These are phyloP conservation scores for Drosophila miranda DNA, from an alignment of 1,140 invertebrate genomes.

Conservation along the genomic window DNA sequence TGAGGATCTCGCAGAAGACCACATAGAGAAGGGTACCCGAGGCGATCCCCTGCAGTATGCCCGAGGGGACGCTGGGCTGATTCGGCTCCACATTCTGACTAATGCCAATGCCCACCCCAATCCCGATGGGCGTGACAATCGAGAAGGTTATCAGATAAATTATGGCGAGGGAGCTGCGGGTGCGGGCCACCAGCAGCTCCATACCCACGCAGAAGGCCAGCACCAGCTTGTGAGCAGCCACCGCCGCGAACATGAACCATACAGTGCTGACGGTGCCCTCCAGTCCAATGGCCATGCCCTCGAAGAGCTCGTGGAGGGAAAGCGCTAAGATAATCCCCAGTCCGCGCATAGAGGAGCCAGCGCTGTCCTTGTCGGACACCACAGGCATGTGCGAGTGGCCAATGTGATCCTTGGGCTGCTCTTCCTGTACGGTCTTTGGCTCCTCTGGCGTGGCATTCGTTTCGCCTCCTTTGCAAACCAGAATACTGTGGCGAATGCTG, in stretches of 20 bases:
- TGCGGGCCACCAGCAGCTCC: slow-evolving; percentile 88
- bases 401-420: slow-evolving; percentile 82
- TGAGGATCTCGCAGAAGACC: slow-evolving; percentile 95
- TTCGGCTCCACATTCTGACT: slow-evolving; percentile 85
- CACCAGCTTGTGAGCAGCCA: slow-evolving; percentile 95
- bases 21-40: slow-evolving; percentile 94
- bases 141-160: slow-evolving; percentile 90
- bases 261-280: slow-evolving; percentile 87
- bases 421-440: slow-evolving; percentile 30
- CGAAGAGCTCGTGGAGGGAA: slow-evolving; percentile 95
- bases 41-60: slow-evolving; percentile 91
- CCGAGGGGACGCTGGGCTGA: slow-evolving; percentile 85
- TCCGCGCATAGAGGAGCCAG: slow-evolving; percentile 86
- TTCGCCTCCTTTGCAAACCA: slow-evolving; percentile 13
- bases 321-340: slow-evolving; percentile 92
- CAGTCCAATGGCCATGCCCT: slow-evolving; percentile 94
- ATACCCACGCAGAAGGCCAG: slow-evolving; percentile 94
- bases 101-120: slow-evolving; percentile 87
- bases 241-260: slow-evolving; percentile 92
- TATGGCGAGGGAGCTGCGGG: slow-evolving; percentile 85
- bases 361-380: slow-evolving; percentile 43
- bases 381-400: slow-evolving; percentile 82
- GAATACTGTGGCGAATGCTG: slow-evolving; percentile 59
- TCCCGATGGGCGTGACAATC: slow-evolving; percentile 90
- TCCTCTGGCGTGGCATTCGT: background rate